Evolutionary conservation across 1,140 invertebrate genomes (phyloP).

Genomic region (Leptinotarsa texana): DNA sequence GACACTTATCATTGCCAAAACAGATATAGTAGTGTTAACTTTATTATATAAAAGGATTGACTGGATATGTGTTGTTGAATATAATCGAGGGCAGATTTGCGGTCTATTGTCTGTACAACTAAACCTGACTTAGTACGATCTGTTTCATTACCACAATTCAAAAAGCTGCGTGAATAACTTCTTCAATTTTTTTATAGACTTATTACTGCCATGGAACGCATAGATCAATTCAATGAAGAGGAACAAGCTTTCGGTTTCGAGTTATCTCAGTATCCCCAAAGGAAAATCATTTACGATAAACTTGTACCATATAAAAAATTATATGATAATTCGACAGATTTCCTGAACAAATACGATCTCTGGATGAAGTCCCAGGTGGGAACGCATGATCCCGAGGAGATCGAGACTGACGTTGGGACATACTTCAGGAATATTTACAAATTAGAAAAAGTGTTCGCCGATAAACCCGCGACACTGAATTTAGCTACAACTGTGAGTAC

Average conservation of each 20-base stretch:
- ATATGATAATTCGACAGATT: conserved; percentile 86
- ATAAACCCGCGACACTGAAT: conserved; percentile 67
- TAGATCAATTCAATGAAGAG: conserved; percentile 90
- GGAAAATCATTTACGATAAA: conserved; percentile 75
- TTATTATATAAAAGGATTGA: too few relatives aligned
- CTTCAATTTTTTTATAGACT: conserved; percentile 53
- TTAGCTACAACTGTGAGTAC: conserved; percentile 66
- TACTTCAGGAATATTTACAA: conserved; percentile 84
- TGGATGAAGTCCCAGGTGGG: conserved; percentile 87
- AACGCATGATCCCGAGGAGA: conserved; percentile 83
- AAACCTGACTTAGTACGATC: too few relatives aligned
- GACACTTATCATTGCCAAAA: too few relatives aligned
- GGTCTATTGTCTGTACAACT: too few relatives aligned
- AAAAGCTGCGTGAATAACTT: background rate
- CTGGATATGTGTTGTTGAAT: too few relatives aligned
- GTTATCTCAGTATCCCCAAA: conserved; percentile 83
- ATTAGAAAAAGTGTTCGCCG: conserved; percentile 83
- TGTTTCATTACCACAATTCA: too few relatives aligned
- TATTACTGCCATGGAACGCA: conserved; percentile 73
- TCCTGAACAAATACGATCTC: conserved; percentile 77
- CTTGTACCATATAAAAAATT: conserved; percentile 84
- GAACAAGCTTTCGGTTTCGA: conserved; percentile 90
- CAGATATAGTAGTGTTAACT: too few relatives aligned
- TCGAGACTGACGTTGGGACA: conserved; percentile 80
- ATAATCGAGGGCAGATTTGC: too few relatives aligned